Conservation (phyloP, 1,140 invertebrate genomes). For the Hestina assimilis region DNA sequence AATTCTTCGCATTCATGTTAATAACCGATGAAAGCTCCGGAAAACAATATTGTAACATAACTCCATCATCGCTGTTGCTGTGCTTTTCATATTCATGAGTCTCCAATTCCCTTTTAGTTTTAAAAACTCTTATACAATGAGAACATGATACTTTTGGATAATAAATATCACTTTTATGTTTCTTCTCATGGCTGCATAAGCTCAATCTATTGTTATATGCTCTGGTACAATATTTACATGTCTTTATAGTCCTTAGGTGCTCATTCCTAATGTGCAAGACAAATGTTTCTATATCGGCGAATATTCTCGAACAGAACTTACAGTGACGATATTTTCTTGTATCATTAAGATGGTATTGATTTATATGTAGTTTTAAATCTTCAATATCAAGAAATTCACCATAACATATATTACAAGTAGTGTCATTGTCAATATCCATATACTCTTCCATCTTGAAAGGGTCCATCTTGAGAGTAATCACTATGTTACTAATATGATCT, state of each 20-base stretch:
- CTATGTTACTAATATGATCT: neutral
- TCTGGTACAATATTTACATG: conserved; percentile 47
- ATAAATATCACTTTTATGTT: conserved; percentile 29
- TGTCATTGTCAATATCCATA: conserved; percentile 33
- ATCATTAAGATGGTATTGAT: conserved; percentile 41
- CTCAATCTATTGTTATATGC: conserved; percentile 29
- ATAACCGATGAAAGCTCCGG: conserved; percentile 42
- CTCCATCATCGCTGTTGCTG: conserved; percentile 31
- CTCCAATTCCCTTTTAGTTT: conserved; percentile 29
- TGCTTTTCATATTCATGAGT: conserved; percentile 46
- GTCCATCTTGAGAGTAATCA: neutral
- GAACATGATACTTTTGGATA: conserved; percentile 37
- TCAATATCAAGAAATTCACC: conserved; percentile 61
- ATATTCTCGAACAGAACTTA: conserved; percentile 35
- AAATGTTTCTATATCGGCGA: conserved; percentile 33
- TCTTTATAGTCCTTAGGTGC: conserved; percentile 36
- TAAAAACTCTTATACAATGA: conserved; percentile 39
- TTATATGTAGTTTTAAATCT: conserved; percentile 49
- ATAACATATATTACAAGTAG: conserved; percentile 46
- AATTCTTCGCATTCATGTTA: conserved; percentile 43
- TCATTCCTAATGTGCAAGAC: conserved; percentile 41
- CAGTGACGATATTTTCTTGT: conserved; percentile 29
- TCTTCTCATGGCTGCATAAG: conserved; percentile 40
- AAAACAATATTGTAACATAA: conserved; percentile 39
- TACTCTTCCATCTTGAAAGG: neutral